Evolutionary conservation across 2,797 vertebrate species (phyloP).

Genomic region (Ceryle rudis): DNA sequence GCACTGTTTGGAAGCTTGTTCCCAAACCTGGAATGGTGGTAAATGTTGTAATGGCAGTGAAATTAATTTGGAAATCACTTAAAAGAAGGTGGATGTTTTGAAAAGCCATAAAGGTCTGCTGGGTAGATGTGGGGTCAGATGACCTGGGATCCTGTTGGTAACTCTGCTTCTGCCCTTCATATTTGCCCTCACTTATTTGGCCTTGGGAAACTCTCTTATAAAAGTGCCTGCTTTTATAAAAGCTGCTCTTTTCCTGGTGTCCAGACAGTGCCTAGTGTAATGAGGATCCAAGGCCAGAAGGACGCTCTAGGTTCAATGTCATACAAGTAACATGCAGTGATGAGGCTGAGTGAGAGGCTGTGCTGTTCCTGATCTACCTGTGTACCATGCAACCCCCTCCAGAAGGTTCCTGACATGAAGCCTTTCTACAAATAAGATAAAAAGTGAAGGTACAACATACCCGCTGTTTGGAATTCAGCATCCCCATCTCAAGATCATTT

Average conservation of each 20-base stretch:
- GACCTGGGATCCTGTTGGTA: neutral
- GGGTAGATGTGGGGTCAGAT: neutral
- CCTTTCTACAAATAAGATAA: neutral
- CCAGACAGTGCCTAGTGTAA: neutral
- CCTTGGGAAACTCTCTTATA: neutral
- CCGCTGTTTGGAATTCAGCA: slow-evolving; percentile 90
- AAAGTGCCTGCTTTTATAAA: neutral
- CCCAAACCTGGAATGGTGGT: neutral
- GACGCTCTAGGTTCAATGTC: neutral
- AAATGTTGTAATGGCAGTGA: neutral
- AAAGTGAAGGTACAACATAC: slow-evolving; percentile 73
- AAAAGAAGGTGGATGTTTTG: neutral
- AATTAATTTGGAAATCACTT: neutral
- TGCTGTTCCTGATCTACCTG: neutral
- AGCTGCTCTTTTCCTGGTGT: neutral
- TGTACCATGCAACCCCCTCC: neutral
- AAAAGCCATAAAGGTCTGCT: neutral
- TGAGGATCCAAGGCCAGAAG: neutral
- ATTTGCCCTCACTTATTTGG: neutral
- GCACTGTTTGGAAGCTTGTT: neutral
- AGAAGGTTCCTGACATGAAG: neutral
- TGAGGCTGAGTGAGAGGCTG: neutral
- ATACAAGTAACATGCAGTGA: accelerated
- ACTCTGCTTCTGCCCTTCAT: neutral
- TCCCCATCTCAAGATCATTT: slow-evolving; percentile 94